A percentile compares a stretch with the other conserved stretches of the same genome.
Conservation (phyloP, 1,140 invertebrate species). For the Bombus impatiens region DNA sequence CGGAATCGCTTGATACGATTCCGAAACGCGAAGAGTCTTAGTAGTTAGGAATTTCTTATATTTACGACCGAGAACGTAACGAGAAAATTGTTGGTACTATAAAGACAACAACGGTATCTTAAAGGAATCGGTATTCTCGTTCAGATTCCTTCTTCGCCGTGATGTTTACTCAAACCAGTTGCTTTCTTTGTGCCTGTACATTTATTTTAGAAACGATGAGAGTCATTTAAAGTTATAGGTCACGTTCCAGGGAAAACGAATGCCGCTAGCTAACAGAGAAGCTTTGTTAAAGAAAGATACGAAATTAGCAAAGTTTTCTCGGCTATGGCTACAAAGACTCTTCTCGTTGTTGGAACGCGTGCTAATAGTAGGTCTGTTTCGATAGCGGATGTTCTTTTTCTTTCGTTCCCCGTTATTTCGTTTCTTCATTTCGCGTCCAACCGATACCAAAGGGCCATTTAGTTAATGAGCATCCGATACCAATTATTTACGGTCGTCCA, state of each 20-base stretch:
- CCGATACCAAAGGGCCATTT: conserved; percentile 55
- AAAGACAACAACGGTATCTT: no score
- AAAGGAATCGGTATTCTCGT: not conserved
- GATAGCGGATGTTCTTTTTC: not conserved
- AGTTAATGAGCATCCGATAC: conserved; percentile 75
- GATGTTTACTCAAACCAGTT: not conserved
- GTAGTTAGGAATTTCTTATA: no score
- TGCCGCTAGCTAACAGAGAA: not conserved
- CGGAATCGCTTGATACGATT: no score
- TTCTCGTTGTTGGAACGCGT: not conserved
- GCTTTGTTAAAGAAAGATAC: conserved; percentile 30
- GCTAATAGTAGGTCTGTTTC: conserved; percentile 14
- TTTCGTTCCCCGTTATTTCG: conserved; percentile 26
- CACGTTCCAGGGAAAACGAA: conserved; percentile 10
- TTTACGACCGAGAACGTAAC: no score
- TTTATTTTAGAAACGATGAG: not conserved
- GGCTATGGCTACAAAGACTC: conserved; percentile 23
- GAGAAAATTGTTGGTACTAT: no score
- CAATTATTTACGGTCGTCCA: conserved; percentile 68
- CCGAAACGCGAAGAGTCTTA: no score
- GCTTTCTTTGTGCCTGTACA: not conserved
- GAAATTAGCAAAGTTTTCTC: conserved; percentile 31
- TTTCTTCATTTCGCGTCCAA: not conserved
- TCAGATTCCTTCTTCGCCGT: not conserved
- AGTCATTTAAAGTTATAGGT: conserved; percentile 26